Evolutionary conservation across 53 echinoderm and acorn worm species (phyloP).

Genomic region (Stichopus horrens): DNA sequence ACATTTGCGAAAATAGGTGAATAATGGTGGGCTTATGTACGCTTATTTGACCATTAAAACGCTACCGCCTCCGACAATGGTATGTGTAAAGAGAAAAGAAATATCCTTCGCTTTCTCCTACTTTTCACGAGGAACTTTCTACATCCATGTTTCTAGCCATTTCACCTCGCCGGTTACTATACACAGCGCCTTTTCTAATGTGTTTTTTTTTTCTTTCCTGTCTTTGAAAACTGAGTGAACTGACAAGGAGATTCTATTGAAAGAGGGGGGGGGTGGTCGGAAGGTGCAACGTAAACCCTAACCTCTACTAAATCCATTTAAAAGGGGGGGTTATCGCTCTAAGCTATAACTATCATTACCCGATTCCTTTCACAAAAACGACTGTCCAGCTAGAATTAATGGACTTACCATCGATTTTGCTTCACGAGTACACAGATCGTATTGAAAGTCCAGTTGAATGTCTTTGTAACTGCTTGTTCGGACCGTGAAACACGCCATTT

Average conservation of each 20-base stretch:
- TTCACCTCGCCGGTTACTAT: too few relatives aligned
- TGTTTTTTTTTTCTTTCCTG: too few relatives aligned
- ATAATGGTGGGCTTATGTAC: conserved; percentile 25
- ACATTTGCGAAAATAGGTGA: conserved; percentile 22
- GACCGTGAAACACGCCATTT: not conserved
- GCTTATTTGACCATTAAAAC: conserved; percentile 39
- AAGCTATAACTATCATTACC: conserved; percentile 31
- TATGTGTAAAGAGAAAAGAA: conserved; percentile 10
- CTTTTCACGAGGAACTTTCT: not conserved
- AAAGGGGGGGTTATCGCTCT: conserved; percentile 34
- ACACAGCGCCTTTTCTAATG: too few relatives aligned
- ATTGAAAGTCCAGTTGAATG: conserved; percentile 28
- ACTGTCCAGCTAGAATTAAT: conserved; percentile 41
- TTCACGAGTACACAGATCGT: conserved; percentile 11
- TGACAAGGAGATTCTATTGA: not conserved
- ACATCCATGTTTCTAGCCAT: too few relatives aligned
- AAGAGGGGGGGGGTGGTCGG: not conserved
- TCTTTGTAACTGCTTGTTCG: conserved; percentile 22
- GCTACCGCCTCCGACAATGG: conserved; percentile 37
- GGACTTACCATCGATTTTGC: conserved; percentile 34
- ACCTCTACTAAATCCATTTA: not conserved
- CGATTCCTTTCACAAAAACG: conserved; percentile 21
- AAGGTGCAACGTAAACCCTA: not conserved
- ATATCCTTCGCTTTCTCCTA: not conserved
- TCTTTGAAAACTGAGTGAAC: not conserved